Evolutionary conservation across 1,140 invertebrate genomes (phyloP).

Genomic region (Hesperophylax magnus): DNA sequence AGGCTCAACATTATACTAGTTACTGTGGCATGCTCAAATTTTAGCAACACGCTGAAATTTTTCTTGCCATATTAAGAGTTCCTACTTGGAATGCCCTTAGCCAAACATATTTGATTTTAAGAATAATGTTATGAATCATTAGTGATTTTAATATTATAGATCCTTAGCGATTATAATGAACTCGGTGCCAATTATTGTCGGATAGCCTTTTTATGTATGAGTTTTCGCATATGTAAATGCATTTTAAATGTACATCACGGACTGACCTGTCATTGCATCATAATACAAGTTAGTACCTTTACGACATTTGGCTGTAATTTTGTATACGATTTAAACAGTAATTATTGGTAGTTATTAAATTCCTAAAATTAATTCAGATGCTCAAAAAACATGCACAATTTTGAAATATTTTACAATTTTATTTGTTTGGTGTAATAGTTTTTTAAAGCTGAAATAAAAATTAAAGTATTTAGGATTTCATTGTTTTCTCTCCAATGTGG

Average conservation of each 20-base stretch:
- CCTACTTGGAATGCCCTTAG: conserved; percentile 51
- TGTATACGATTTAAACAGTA: conserved; percentile 34
- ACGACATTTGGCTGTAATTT: conserved; percentile 39
- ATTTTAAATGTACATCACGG: neutral
- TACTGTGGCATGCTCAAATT: conserved; percentile 51
- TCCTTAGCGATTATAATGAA: neutral
- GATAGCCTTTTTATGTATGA: conserved; percentile 1
- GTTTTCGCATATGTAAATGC: neutral
- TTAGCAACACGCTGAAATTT: conserved; percentile 39
- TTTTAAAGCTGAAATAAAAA: no score
- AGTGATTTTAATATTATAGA: no score
- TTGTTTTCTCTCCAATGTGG: neutral
- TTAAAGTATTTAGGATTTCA: neutral
- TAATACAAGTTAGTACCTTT: conserved; percentile 25
- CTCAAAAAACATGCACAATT: conserved; percentile 16
- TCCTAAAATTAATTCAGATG: conserved; percentile 18
- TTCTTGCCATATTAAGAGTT: conserved; percentile 52
- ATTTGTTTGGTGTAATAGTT: neutral
- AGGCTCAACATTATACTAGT: conserved; percentile 49
- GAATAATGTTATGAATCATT: neutral
- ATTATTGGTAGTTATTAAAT: conserved; percentile 5
- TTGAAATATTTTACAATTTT: neutral
- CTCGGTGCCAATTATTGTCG: conserved; percentile 21
- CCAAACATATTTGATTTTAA: conserved; percentile 49
- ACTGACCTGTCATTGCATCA: conserved; percentile 15